Base-by-base conservation (phyloP, 2,113 vertebrate species). In the Scomber japonicus region DNA sequence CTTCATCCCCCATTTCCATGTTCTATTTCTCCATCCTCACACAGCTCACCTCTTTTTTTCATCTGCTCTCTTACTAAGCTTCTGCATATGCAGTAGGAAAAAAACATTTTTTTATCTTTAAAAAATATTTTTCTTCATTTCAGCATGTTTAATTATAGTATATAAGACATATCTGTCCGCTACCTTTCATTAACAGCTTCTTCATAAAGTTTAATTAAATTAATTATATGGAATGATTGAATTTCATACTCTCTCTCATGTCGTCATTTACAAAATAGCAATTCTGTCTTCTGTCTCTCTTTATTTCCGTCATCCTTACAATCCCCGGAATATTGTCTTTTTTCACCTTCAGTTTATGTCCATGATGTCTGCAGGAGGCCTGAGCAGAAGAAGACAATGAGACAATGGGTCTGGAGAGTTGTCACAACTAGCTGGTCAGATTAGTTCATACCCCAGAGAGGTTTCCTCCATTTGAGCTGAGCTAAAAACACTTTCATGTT, bases 91-190 rank as follows among this genome's bases (percentile, higher is more conserved):
- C 35, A 40, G 6, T 9, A 40, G 35, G 35, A 40, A 40, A 35
- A 35, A 35, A 40, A 40, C 35, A 61, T 5, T 50, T 17, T 24
- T 17, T 5, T 35, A 16, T 11, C 13, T 51, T 40, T 46, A 35
- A 48, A 31, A 69, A 77, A 45, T 8, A 40, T 9, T 40, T 40
- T 40, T 40, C 9, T 35, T 35, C 45, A 68, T 49, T 30, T 84
- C 46, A 44, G 66, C 59, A 67, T 35, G 24, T 64, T 79, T 71
- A 79, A 74, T 76, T 27, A 71, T 68, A 68, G 30, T 48, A 59
- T 54, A 45, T 44, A 49, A 66, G 62, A 53, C 68, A 66, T 57
- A 55, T 46, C 48, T 14, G 24, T 66, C 54, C 46, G 70, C 70
- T 59, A 48, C 2, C 0, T 48, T 64, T 65, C 64, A 16, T 30